Evolutionary conservation across 2,888 invertebrate genomes (phyloP), one percentile per base, ranked within the genome.

Genomic region (Nematopogon swammerdamellus): DNA sequence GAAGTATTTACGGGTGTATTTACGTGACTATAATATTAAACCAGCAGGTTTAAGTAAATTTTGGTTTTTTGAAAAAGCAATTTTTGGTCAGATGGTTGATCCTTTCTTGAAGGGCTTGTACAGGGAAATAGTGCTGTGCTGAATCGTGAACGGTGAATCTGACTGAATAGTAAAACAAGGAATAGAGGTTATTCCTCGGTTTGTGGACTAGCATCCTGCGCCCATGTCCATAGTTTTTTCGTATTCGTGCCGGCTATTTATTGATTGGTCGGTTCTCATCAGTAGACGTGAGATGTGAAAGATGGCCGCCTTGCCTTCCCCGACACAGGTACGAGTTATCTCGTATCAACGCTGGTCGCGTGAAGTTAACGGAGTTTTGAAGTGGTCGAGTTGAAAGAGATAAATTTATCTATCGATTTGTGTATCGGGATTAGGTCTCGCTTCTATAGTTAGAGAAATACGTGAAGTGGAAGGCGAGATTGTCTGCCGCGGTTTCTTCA

Each of bases 231-330:
- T n/a, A n/a, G n/a, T n/a, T n/a, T n/a, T n/a, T n/a, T n/a, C 25
- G 10, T 10, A 25, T 10, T 14, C 11, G 11, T 36, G 36, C 36
- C 36, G 36, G 36, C 36, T 36, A 36, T 68, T 74, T 80, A 80
- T 80, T 80, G 80, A 80, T 80, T 80, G 80, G 80, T 79, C 76
- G 68, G 36, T 14, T 3, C 14, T 36, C 3, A 14, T 36, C 36
- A 25, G 36, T 36, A 36, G 36, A 72, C 64, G 70, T 70, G 70
- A 77, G 74, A 80, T 80, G 80, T 80, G 70, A 80, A 86, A 89
- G 88, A 89, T 89, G 90, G 89, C 89, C 84, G 85, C 88, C 77
- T 82, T 89, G 87, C 89, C 88, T 81, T 89, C 88, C 83, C 89
- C 89, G 81, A 88, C 88, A 77, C 88, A 89, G 88, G 89, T 89